Percentiles rank a stretch among this genome's conserved stretches.
These are phyloP conservation scores for Clinocottus analis DNA, from an alignment of 2,113 vertebrate species.

Conservation along the genomic window DNA sequence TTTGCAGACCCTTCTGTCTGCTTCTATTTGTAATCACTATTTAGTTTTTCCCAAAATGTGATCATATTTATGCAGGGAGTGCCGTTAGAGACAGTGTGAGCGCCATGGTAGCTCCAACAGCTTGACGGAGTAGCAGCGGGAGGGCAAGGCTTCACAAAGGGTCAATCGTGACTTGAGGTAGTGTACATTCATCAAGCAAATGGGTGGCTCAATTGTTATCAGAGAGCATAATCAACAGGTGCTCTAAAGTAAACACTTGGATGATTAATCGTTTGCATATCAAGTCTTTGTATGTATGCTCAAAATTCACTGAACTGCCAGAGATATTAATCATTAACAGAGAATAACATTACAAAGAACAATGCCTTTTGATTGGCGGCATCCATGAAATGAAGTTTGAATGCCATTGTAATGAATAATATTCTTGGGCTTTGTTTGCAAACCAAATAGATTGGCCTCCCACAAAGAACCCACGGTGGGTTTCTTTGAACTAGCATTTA, in stretches of 20 bases:
- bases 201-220: conserved; percentile 33
- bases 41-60: not conserved
- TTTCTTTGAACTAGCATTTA: conserved; percentile 74
- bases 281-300: conserved; percentile 35
- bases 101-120: not conserved
- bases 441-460: conserved; percentile 49
- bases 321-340: conserved; percentile 74
- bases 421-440: conserved; percentile 69
- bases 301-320: conserved; percentile 52
- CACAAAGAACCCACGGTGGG: conserved; percentile 41
- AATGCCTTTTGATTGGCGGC: conserved; percentile 69
- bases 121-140: not conserved
- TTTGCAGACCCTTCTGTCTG: not conserved
- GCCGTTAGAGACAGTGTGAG: not conserved
- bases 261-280: conserved; percentile 68
- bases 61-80: not conserved
- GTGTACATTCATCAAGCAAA: conserved; percentile 46
- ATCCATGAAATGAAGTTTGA: conserved; percentile 66
- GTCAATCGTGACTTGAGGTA: conserved; percentile 11
- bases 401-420: conserved; percentile 70
- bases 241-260: conserved; percentile 59
- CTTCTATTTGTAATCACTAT: not conserved
- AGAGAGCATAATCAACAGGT: conserved; percentile 65
- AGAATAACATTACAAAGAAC: conserved; percentile 58
- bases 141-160: not conserved